Percentiles rank a stretch among this genome's conserved stretches.
Evolutionary conservation across 2,113 vertebrate genomes (phyloP).

Genomic region (Melanerpes aurifrons): DNA sequence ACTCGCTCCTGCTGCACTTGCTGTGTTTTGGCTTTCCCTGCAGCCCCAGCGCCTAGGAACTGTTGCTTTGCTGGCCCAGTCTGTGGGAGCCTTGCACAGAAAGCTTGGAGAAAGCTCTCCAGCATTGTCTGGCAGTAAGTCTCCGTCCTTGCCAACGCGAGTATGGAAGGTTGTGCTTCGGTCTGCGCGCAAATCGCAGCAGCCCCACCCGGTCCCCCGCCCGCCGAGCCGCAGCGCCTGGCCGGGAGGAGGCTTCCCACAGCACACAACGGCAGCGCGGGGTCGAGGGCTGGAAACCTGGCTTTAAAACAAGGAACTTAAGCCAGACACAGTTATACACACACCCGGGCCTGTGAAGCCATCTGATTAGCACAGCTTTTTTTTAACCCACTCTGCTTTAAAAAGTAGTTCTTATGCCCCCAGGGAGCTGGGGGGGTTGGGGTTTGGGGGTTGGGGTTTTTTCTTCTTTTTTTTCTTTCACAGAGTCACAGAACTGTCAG

Average conservation of each 20-base stretch:
- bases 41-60: background rate
- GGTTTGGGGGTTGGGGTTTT: no score
- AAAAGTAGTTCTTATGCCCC: background rate
- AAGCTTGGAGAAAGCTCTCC: background rate
- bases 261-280: accelerated
- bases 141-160: background rate
- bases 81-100: background rate
- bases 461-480: no score
- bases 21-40: background rate
- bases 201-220: background rate
- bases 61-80: background rate
- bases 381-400: background rate
- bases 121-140: background rate
- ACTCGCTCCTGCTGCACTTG: background rate
- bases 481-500: no score
- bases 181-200: background rate
- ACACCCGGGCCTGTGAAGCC: accelerated
- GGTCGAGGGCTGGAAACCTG: background rate
- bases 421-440: accelerated
- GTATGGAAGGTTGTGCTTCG: background rate
- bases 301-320: background rate
- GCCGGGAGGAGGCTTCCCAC: background rate
- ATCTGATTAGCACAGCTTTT: background rate
- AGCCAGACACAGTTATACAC: background rate
- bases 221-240: background rate